Percentiles rank a stretch among this genome's conserved stretches.
Conservation (phyloP, 2,113 vertebrate species). For the Protomyctophum bolini region DNA sequence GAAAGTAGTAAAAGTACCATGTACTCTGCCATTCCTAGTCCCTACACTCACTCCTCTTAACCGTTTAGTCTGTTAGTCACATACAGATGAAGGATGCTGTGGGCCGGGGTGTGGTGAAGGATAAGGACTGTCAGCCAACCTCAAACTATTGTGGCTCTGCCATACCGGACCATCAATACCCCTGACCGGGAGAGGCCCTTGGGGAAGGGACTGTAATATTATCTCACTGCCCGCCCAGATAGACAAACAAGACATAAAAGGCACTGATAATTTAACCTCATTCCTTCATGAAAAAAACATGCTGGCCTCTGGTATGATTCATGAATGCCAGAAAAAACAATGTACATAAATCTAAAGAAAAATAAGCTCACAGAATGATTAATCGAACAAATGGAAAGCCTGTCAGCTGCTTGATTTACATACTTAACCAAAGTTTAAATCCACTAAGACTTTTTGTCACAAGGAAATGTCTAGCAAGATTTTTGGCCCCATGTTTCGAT, state of each 20-base stretch:
- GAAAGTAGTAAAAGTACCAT: too few relatives aligned
- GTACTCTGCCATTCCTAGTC: too few relatives aligned
- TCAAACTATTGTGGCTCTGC: slow-evolving; percentile 23
- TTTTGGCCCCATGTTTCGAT: too few relatives aligned
- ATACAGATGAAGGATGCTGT: background rate
- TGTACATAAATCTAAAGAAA: background rate
- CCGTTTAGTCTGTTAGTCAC: background rate
- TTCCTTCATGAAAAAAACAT: background rate
- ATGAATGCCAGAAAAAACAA: background rate
- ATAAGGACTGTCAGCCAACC: slow-evolving; percentile 11
- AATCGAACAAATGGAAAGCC: background rate
- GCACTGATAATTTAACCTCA: background rate
- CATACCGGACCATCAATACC: slow-evolving; percentile 9
- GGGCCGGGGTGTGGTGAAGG: background rate
- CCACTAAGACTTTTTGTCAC: background rate
- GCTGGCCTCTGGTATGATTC: background rate
- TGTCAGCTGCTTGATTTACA: background rate
- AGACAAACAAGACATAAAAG: background rate
- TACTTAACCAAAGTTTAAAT: too few relatives aligned
- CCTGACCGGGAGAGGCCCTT: slow-evolving; percentile 8
- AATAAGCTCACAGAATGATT: background rate
- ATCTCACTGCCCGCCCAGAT: slow-evolving; percentile 2
- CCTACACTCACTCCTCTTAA: background rate
- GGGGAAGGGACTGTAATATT: slow-evolving; percentile 23
- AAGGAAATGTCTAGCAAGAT: background rate